These are phyloP conservation scores for Fukomys damarensis DNA, from an alignment of 2,113 vertebrate species.

Conservation along the genomic window DNA sequence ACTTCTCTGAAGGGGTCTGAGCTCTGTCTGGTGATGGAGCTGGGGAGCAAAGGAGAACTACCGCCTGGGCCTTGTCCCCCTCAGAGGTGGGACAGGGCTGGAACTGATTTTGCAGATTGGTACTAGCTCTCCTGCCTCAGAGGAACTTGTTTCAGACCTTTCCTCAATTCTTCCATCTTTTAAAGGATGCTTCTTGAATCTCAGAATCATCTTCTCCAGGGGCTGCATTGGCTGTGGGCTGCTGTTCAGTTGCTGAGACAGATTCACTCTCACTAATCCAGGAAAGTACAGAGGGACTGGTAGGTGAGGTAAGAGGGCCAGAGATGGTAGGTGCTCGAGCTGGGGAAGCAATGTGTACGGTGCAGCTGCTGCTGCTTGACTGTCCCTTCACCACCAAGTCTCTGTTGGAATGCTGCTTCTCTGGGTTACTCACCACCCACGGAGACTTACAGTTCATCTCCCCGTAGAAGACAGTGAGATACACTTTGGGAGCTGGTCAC, in stretches of 20 bases:
- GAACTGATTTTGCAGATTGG: slow-evolving; percentile 24
- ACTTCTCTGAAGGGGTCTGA: not conserved
- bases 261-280: slow-evolving; percentile 46
- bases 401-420: not conserved
- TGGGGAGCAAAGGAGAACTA: accelerated
- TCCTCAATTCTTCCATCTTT: slow-evolving; percentile 32
- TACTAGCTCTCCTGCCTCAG: slow-evolving; percentile 35
- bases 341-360: slow-evolving; percentile 93
- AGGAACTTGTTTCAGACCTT: not conserved
- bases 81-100: not conserved
- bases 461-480: slow-evolving; percentile 92
- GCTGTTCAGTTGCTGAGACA: not conserved
- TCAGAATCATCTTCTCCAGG: slow-evolving; percentile 44
- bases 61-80: not conserved
- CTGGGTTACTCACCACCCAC: not conserved
- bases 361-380: slow-evolving; percentile 78
- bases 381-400: not conserved
- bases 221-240: not conserved
- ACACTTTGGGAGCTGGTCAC: slow-evolving; percentile 93
- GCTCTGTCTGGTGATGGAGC: accelerated
- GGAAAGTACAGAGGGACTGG: slow-evolving; percentile 30
- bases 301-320: slow-evolving; percentile 57
- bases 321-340: slow-evolving; percentile 88
- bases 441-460: slow-evolving; percentile 87
- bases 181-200: slow-evolving; percentile 6